Percentiles rank a stretch among this genome's conserved stretches.
Evolutionary conservation across 2,888 invertebrate species (phyloP).

Genomic region (Sicus ferrugineus): DNA sequence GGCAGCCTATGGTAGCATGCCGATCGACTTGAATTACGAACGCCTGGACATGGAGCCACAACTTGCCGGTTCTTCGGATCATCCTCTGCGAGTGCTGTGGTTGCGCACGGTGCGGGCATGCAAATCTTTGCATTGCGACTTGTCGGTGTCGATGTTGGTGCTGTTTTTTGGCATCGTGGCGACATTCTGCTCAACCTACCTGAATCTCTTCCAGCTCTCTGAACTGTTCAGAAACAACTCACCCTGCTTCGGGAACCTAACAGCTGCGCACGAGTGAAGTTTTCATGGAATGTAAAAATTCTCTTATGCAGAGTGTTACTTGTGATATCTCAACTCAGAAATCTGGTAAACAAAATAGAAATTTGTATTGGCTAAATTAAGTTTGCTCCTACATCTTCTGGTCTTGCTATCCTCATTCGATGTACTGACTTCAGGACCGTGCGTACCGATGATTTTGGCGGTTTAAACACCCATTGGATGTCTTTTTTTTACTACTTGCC

Average conservation of each 20-base stretch:
- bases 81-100: constrained; percentile 42
- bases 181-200: constrained; percentile 75
- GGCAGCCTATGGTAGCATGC: constrained; percentile 59
- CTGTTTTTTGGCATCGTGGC: constrained; percentile 71
- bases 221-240: constrained; percentile 73
- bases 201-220: constrained; percentile 73
- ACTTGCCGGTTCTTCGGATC: constrained; percentile 35
- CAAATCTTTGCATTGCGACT: constrained; percentile 63
- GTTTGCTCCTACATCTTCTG: no score
- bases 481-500: no score
- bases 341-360: no score
- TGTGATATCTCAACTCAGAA: no score
- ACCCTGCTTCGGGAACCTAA: constrained; percentile 74
- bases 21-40: constrained; percentile 57
- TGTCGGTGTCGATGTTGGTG: constrained; percentile 68
- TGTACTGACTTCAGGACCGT: no score
- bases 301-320: no score
- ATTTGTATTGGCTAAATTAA: no score
- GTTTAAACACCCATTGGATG: no score
- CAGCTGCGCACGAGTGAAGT: no score
- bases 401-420: no score
- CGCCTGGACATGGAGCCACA: constrained; percentile 51
- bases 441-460: no score
- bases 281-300: no score
- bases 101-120: constrained; percentile 46